These are phyloP conservation scores for Chionoecetes opilio DNA, from an alignment of 1,140 invertebrate genomes.

Conservation along the genomic window DNA sequence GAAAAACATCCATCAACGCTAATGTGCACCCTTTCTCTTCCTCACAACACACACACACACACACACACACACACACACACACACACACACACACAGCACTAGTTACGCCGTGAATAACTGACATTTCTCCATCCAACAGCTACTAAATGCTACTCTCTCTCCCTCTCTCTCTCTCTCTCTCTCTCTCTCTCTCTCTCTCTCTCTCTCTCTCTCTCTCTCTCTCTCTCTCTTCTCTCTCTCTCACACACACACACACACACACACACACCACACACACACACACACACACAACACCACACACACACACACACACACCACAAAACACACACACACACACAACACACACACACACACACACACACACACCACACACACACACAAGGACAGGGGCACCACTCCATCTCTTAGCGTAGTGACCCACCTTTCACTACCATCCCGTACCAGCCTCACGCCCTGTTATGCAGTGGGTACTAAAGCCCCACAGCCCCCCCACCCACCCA, in stretches of 20 bases:
- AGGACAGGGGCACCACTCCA: neutral
- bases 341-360: neutral
- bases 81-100: too few species aligned
- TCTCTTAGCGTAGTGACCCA: neutral
- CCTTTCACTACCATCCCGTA: neutral
- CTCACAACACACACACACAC: too few species aligned
- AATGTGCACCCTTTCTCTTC: too few species aligned
- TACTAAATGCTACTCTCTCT: neutral
- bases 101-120: too few species aligned
- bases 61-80: too few species aligned
- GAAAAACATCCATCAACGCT: too few species aligned
- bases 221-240: too few species aligned
- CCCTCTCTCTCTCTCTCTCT: neutral
- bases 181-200: neutral
- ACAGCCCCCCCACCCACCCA: neutral
- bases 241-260: too few species aligned
- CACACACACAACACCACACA: too few species aligned
- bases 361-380: neutral
- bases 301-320: too few species aligned
- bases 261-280: too few species aligned
- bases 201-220: too few species aligned
- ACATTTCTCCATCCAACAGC: neutral
- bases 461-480: neutral
- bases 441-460: conserved; percentile 30
- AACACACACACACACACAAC: neutral